Percentiles rank a stretch among this genome's conserved stretches.
Conservation (phyloP, 2,797 vertebrate genomes). For the Crossoptilon crossoptilon region DNA sequence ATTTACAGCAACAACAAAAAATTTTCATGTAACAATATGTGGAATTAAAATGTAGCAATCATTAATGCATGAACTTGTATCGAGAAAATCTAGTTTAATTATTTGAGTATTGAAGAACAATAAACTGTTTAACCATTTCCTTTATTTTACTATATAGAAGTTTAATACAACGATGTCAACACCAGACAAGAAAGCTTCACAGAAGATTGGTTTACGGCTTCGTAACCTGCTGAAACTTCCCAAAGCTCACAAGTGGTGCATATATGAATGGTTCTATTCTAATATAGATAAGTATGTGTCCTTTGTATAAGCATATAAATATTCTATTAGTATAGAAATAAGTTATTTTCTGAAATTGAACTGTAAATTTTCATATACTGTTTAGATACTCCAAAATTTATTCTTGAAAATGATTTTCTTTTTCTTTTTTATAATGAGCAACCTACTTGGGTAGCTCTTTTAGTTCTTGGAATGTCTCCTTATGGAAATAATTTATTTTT, state of each 20-base stretch:
- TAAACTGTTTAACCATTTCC: constrained; percentile 26
- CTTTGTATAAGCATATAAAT: not conserved
- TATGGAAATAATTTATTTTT: not conserved
- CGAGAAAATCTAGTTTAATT: not conserved
- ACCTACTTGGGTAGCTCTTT: not conserved
- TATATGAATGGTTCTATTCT: constrained; percentile 99
- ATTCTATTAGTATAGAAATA: not conserved
- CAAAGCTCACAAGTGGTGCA: constrained; percentile 99
- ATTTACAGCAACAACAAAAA: not conserved
- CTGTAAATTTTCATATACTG: not conserved
- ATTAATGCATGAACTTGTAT: not conserved
- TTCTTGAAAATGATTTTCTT: not conserved
- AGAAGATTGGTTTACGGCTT: constrained; percentile 97
- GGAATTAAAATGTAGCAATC: not conserved
- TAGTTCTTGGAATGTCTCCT: not conserved
- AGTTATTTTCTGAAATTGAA: not conserved
- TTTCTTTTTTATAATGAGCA: not conserved
- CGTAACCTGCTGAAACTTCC: constrained; percentile 97
- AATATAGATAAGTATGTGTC: constrained; percentile 96
- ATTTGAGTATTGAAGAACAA: not conserved
- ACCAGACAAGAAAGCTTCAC: constrained; percentile 95
- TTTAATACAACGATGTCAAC: constrained; percentile 89
- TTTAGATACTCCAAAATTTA: not conserved
- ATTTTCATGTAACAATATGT: not conserved
- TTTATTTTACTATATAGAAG: constrained; percentile 84